These are phyloP conservation scores for Mormyrops attenuatus DNA, from an alignment of 2,797 vertebrate genomes.

Conservation along the genomic window DNA sequence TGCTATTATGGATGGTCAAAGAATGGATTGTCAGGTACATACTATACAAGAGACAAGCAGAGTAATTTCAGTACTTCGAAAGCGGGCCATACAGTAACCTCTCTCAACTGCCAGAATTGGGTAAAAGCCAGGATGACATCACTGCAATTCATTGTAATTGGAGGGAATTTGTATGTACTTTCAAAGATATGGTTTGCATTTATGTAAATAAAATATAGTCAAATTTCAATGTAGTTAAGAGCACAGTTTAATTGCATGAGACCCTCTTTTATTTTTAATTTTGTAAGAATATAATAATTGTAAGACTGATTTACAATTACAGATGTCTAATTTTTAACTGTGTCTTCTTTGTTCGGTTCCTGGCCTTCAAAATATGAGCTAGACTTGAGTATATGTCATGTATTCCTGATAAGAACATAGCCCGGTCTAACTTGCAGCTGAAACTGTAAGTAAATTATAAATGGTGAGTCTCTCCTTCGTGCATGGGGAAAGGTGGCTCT, in stretches of 20 bases:
- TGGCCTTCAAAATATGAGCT: not conserved
- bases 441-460: slow-evolving; percentile 2
- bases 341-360: not conserved
- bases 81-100: slow-evolving; percentile 25
- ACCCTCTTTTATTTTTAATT: not conserved
- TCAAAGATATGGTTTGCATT: slow-evolving; percentile 30
- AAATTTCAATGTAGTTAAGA: slow-evolving; percentile 9
- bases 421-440: slow-evolving; percentile 6
- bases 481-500: not conserved
- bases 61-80: slow-evolving; percentile 31
- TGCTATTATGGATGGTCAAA: not conserved
- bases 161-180: slow-evolving; percentile 33
- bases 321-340: slow-evolving; percentile 12
- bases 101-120: slow-evolving; percentile 26
- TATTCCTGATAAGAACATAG: slow-evolving; percentile 22
- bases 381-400: slow-evolving; percentile 13
- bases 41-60: slow-evolving; percentile 23
- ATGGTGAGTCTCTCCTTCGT: slow-evolving; percentile 14
- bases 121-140: not conserved
- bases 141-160: slow-evolving; percentile 12
- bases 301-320: not conserved
- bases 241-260: not conserved
- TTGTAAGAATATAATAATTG: not conserved
- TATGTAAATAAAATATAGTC: not conserved
- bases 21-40: not conserved